Conservation (phyloP, 2,888 invertebrate species). For the Lobophora halterata region DNA sequence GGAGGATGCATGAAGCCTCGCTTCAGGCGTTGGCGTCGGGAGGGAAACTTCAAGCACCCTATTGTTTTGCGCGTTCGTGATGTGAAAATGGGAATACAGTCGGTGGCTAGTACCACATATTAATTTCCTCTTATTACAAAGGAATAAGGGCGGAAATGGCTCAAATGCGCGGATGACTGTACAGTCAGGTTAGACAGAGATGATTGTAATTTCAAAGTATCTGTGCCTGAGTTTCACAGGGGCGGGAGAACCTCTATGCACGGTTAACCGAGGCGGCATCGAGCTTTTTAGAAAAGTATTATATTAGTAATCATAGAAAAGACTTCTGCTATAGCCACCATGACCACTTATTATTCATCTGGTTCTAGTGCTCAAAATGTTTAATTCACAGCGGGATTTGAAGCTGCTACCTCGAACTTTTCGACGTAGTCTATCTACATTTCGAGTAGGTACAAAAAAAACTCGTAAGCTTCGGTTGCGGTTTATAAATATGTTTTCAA, state of each 20-base stretch:
- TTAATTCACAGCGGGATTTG: too few species aligned
- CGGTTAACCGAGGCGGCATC: too few species aligned
- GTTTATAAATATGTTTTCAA: too few species aligned
- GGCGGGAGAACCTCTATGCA: constrained; percentile 13
- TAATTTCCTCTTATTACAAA: constrained; percentile 14
- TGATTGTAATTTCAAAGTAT: constrained; percentile 26
- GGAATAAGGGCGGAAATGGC: constrained; percentile 24
- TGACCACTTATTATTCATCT: too few species aligned
- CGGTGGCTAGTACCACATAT: constrained; percentile 14
- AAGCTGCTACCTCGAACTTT: too few species aligned
- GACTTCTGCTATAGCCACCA: too few species aligned
- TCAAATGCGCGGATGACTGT: constrained; percentile 9
- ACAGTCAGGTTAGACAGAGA: constrained; percentile 26
- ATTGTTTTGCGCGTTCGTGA: constrained; percentile 73
- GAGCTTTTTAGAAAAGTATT: too few species aligned
- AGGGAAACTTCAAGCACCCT: constrained; percentile 74
- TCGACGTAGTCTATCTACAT: too few species aligned
- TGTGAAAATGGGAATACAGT: constrained; percentile 55
- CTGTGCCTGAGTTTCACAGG: constrained; percentile 8
- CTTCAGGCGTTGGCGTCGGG: constrained; percentile 70
- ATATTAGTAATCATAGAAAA: too few species aligned
- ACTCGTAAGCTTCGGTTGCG: too few species aligned
- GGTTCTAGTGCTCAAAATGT: too few species aligned
- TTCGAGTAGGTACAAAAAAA: too few species aligned
- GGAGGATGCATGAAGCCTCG: constrained; percentile 55